phyloP scores from a whole-genome alignment of 2,888 invertebrate species.

The Drosophila subsilvestris region DNA sequence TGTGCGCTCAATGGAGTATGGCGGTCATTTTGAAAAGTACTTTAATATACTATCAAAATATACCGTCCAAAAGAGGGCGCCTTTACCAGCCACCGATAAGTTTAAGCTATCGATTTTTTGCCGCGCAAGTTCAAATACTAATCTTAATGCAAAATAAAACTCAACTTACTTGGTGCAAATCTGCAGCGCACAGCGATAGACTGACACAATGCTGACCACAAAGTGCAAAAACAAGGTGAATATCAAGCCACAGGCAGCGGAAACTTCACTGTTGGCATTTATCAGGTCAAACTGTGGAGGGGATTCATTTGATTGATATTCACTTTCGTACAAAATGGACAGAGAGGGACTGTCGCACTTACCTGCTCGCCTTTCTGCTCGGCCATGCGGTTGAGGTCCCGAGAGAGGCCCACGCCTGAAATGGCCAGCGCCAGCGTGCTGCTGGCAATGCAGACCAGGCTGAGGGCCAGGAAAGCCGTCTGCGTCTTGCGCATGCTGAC shows the following conservation, averaged over 20 bases:
- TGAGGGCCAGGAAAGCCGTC: slow-evolving; percentile 83
- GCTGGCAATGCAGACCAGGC: slow-evolving; percentile 83
- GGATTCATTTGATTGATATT: slow-evolving; percentile 9
- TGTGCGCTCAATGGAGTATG: too few relatives aligned
- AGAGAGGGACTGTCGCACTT: slow-evolving; percentile 14
- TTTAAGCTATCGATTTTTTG: neutral
- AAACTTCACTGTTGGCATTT: slow-evolving; percentile 80
- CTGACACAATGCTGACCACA: slow-evolving; percentile 83
- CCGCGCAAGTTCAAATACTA: neutral
- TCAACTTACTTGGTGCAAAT: slow-evolving; percentile 84
- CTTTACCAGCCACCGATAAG: neutral
- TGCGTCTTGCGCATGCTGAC: slow-evolving; percentile 83
- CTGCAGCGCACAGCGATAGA: slow-evolving; percentile 82
- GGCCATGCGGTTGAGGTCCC: slow-evolving; percentile 82
- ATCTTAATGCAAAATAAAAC: neutral
- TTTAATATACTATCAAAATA: too few relatives aligned
- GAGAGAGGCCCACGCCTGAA: slow-evolving; percentile 83
- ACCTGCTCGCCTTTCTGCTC: slow-evolving; percentile 67
- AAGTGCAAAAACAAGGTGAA: slow-evolving; percentile 82
- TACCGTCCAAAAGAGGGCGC: too few relatives aligned
- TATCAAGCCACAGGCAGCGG: slow-evolving; percentile 82
- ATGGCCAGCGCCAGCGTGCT: slow-evolving; percentile 83
- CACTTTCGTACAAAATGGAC: neutral
- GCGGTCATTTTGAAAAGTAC: too few relatives aligned
- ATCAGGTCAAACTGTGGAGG: slow-evolving; percentile 74